A percentile compares a stretch with the other conserved stretches of the same genome.
Conservation (phyloP, 2,113 vertebrate species). For the Passerina amoena region DNA sequence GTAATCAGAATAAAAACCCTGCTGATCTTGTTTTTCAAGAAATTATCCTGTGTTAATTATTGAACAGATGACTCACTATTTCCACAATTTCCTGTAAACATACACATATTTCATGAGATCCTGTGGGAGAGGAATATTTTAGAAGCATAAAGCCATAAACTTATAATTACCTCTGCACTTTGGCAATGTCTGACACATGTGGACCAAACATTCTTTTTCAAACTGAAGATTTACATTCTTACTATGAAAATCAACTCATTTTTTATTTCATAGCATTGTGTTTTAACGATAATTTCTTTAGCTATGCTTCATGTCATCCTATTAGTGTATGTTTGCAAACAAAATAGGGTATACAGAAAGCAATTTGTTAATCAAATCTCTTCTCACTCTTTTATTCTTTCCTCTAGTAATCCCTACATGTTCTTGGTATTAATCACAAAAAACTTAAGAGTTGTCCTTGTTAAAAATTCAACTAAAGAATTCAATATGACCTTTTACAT, state of each 20-base stretch:
- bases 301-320: not conserved
- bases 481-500: slow-evolving; percentile 61
- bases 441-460: not conserved
- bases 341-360: not conserved
- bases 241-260: not conserved
- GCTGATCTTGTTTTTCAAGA: slow-evolving; percentile 37
- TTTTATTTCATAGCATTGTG: not conserved
- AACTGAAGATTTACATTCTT: not conserved
- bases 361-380: not conserved
- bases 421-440: slow-evolving; percentile 10
- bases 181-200: not conserved
- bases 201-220: not conserved
- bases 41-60: slow-evolving; percentile 56
- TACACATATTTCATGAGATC: slow-evolving; percentile 23
- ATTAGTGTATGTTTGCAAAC: not conserved
- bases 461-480: slow-evolving; percentile 45
- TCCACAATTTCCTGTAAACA: slow-evolving; percentile 45
- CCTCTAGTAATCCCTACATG: not conserved
- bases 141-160: not conserved
- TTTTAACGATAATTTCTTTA: not conserved
- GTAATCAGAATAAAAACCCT: not conserved
- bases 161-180: not conserved
- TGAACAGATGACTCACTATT: slow-evolving; percentile 48
- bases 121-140: slow-evolving; percentile 2
- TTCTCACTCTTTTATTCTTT: not conserved